Evolutionary conservation across 2,888 invertebrate species (phyloP).

Genomic region (Drosophila gaucha): DNA sequence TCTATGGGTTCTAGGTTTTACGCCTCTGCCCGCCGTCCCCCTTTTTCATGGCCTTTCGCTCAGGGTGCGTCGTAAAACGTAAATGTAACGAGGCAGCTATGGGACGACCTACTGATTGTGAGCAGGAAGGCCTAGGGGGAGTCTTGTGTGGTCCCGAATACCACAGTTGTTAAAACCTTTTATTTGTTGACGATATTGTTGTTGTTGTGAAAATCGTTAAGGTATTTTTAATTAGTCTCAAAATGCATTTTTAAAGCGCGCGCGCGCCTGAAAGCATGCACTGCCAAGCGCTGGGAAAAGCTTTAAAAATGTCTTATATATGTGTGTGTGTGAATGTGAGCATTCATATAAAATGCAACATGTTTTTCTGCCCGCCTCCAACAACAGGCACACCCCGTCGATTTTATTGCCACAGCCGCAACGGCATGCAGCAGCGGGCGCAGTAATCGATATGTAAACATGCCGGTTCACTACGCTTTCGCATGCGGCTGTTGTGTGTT

Average conservation of each 20-base stretch:
- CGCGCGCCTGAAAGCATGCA: constrained; percentile 18
- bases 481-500: constrained; percentile 2
- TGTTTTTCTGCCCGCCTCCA: constrained; percentile 43
- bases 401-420: constrained; percentile 59
- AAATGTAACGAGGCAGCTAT: constrained; percentile 71
- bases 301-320: constrained; percentile 28
- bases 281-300: constrained; percentile 1
- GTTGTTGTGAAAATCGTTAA: constrained; percentile 58
- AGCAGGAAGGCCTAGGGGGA: background rate
- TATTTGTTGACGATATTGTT: constrained; percentile 37
- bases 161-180: constrained; percentile 64
- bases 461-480: constrained; percentile 50
- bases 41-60: constrained; percentile 39
- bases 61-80: constrained; percentile 73
- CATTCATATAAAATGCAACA: constrained; percentile 63
- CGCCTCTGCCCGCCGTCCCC: constrained; percentile 18
- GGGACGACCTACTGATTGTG: constrained; percentile 33
- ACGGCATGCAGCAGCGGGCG: constrained; percentile 19
- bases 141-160: constrained; percentile 20
- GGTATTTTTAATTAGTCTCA: constrained; percentile 71
- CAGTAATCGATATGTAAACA: constrained; percentile 78
- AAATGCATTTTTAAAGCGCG: constrained; percentile 49
- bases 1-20: constrained; percentile 46
- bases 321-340: constrained; percentile 7
- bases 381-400: constrained; percentile 26